Conservation (phyloP, 2,888 invertebrate species). For the Sphinx pinastri region DNA sequence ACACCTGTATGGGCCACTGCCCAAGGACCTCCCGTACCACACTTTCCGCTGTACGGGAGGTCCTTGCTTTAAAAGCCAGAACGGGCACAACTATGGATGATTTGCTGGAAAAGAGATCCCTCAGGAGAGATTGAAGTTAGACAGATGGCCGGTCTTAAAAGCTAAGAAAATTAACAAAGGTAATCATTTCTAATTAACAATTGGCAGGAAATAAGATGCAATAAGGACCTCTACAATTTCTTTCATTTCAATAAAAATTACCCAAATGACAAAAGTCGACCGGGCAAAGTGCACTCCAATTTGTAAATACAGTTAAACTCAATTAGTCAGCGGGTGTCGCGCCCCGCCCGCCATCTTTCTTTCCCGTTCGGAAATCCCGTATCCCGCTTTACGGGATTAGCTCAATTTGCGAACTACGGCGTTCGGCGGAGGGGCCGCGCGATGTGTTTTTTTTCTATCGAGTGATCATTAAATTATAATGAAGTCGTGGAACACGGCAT, state of each 20-base stretch:
- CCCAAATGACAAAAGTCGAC: conserved; percentile 37
- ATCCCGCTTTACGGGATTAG: conserved; percentile 65
- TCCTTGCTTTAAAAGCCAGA: too few species aligned
- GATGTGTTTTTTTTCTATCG: conserved; percentile 32
- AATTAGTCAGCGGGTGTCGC: conserved; percentile 33
- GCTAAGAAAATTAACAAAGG: too few species aligned
- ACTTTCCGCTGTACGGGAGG: too few species aligned
- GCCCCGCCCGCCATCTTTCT: conserved; percentile 55
- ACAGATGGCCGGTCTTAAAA: too few species aligned
- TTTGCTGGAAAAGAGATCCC: too few species aligned
- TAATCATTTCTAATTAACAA: too few species aligned
- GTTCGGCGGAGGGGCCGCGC: conserved; percentile 32
- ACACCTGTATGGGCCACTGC: too few species aligned
- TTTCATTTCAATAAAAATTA: not conserved
- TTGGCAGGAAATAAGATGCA: too few species aligned
- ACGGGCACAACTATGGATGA: too few species aligned
- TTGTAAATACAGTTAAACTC: conserved; percentile 37
- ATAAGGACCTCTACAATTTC: too few species aligned
- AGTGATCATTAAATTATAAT: conserved; percentile 35
- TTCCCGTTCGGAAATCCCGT: conserved; percentile 58
- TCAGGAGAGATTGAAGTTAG: too few species aligned
- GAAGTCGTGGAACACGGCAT: conserved; percentile 23
- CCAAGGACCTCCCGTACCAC: too few species aligned
- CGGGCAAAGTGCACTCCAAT: conserved; percentile 49
- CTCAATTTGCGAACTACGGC: conserved; percentile 66